Evolutionary conservation across 2,113 vertebrate species (phyloP).

Genomic region (Archocentrus centrarchus): DNA sequence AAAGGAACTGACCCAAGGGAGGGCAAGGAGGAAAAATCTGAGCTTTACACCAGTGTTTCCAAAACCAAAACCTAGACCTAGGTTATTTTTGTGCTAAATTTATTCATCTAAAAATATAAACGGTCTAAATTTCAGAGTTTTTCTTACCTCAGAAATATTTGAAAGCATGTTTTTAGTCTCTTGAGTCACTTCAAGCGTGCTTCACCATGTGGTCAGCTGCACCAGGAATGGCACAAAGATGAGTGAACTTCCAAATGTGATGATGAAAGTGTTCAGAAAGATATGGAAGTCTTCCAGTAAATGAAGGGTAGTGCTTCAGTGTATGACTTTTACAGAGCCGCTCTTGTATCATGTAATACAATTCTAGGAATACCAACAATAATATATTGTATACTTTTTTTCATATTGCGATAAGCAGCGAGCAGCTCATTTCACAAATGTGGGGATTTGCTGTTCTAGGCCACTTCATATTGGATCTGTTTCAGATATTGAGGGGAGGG

Average conservation of each 20-base stretch:
- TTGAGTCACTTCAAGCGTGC: background rate
- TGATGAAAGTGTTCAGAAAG: background rate
- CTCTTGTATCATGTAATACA: background rate
- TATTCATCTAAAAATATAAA: background rate
- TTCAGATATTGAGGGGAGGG: background rate
- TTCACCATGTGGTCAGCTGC: background rate
- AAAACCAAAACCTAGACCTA: background rate
- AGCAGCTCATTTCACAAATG: background rate
- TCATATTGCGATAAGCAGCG: background rate
- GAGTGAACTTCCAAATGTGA: background rate
- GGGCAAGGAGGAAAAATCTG: constrained; percentile 5
- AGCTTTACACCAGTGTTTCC: constrained; percentile 22
- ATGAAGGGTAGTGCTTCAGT: background rate
- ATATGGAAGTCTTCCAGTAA: background rate
- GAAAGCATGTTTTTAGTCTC: background rate
- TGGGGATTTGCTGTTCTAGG: constrained; percentile 1
- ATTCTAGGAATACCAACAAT: background rate
- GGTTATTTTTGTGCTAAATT: background rate
- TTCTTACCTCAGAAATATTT: background rate
- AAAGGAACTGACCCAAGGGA: constrained; percentile 58
- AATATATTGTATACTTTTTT: background rate
- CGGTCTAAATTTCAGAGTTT: background rate
- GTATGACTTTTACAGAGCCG: background rate
- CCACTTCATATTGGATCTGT: background rate
- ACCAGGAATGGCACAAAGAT: background rate